phyloP scores from a whole-genome alignment of 1,140 invertebrate genomes.

The Aporrectodea caliginosa region DNA sequence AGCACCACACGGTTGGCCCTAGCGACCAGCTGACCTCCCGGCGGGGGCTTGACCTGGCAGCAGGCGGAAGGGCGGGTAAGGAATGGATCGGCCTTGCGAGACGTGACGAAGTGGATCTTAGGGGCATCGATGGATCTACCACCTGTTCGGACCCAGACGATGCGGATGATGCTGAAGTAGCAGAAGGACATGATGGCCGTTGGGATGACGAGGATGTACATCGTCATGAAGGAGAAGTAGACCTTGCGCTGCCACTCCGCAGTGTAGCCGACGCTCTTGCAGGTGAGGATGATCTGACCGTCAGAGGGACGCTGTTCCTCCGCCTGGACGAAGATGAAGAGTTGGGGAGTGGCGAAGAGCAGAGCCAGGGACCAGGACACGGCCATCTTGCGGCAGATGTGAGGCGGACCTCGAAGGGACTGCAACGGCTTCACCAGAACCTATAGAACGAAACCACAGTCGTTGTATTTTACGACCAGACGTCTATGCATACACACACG shows the following conservation, averaged over 20 bases:
- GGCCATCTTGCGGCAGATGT: slow-evolving; percentile 44
- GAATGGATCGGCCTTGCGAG: slow-evolving; percentile 13
- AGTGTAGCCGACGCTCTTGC: slow-evolving; percentile 38
- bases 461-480: too few relatives aligned
- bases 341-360: slow-evolving; percentile 55
- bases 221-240: slow-evolving; percentile 47
- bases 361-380: slow-evolving; percentile 56
- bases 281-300: background rate
- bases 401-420: slow-evolving; percentile 24
- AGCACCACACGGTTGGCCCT: slow-evolving; percentile 26
- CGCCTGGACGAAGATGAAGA: slow-evolving; percentile 55
- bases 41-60: background rate
- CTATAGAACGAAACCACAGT: too few relatives aligned
- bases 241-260: slow-evolving; percentile 46
- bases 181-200: slow-evolving; percentile 47
- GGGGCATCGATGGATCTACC: slow-evolving; percentile 1
- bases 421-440: slow-evolving; percentile 49
- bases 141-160: slow-evolving; percentile 40
- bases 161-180: slow-evolving; percentile 46
- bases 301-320: slow-evolving; percentile 17
- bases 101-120: slow-evolving; percentile 22
- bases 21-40: background rate
- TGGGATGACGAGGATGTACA: slow-evolving; percentile 45
- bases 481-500: too few relatives aligned
- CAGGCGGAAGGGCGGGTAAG: background rate